Percentiles rank a stretch among this genome's conserved stretches.
Conservation (phyloP, 2,888 invertebrate genomes). For the Eucera pruinosa region DNA sequence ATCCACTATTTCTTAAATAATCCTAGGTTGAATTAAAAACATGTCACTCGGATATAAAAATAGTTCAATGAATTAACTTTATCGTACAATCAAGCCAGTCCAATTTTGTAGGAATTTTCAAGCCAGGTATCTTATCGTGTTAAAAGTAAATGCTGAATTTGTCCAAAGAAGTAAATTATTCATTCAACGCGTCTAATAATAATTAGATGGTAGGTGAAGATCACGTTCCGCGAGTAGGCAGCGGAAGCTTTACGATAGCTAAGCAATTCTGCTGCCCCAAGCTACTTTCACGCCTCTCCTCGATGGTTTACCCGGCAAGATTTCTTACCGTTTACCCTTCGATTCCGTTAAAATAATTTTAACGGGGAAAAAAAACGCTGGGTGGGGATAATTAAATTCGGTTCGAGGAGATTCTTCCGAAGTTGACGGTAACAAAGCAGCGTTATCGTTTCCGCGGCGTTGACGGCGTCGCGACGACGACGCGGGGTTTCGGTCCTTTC, state of each 20-base stretch:
- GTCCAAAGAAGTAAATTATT: too few relatives aligned
- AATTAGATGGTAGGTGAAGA: too few relatives aligned
- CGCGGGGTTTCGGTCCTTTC: slow-evolving; percentile 47
- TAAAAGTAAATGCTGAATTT: too few relatives aligned
- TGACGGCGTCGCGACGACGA: slow-evolving; percentile 2
- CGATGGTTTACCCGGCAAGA: background rate
- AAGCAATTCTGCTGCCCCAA: slow-evolving; percentile 18
- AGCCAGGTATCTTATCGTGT: too few relatives aligned
- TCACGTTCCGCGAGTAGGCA: background rate
- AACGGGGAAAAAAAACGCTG: background rate
- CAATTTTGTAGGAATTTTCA: too few relatives aligned
- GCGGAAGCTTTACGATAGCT: background rate
- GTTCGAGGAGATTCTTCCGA: slow-evolving; percentile 4
- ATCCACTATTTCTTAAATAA: too few relatives aligned
- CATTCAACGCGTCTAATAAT: too few relatives aligned
- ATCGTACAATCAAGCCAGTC: too few relatives aligned
- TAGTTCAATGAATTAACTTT: too few relatives aligned
- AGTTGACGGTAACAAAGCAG: slow-evolving; percentile 4
- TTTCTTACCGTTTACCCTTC: slow-evolving; percentile 29
- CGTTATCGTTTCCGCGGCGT: slow-evolving; percentile 44
- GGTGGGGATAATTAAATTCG: slow-evolving; percentile 19
- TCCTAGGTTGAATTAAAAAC: too few relatives aligned
- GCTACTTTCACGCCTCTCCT: background rate
- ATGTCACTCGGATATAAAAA: too few relatives aligned
- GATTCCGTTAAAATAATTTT: slow-evolving; percentile 8